phyloP scores from a whole-genome alignment of 2,888 invertebrate genomes.

The Barypeithes pellucidus region DNA sequence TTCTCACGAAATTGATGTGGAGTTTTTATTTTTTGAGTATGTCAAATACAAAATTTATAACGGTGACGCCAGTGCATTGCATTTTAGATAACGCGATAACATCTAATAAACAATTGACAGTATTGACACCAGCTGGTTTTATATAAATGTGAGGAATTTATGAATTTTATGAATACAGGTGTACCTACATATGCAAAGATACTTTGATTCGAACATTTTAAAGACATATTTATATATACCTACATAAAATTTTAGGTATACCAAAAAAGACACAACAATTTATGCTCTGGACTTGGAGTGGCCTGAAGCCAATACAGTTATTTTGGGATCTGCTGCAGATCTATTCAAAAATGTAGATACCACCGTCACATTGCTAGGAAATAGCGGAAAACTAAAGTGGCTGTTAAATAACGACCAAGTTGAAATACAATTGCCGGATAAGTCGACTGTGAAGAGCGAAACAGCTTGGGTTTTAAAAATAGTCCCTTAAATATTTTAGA shows the following conservation, averaged over 20 bases:
- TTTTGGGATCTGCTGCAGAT: slow-evolving; percentile 67
- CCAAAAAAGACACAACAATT: slow-evolving; percentile 37
- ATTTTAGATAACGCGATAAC: too few relatives aligned
- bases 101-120: too few relatives aligned
- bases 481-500: background rate
- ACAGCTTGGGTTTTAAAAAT: slow-evolving; percentile 72
- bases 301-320: slow-evolving; percentile 76
- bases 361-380: slow-evolving; percentile 74
- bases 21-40: too few relatives aligned
- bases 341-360: slow-evolving; percentile 57
- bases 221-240: too few relatives aligned
- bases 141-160: too few relatives aligned
- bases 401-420: slow-evolving; percentile 60
- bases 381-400: slow-evolving; percentile 59
- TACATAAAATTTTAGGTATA: slow-evolving; percentile 57
- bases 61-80: too few relatives aligned
- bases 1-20: too few relatives aligned
- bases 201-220: too few relatives aligned
- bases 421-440: slow-evolving; percentile 68
- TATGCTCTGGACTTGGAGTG: slow-evolving; percentile 71
- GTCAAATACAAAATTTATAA: too few relatives aligned
- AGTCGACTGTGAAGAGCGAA: slow-evolving; percentile 67
- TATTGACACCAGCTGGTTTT: too few relatives aligned
- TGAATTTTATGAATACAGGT: too few relatives aligned
- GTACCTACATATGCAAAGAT: too few relatives aligned